Evolutionary conservation across 2,797 vertebrate species (phyloP).

Genomic region (Chelidonichthys spinosus): DNA sequence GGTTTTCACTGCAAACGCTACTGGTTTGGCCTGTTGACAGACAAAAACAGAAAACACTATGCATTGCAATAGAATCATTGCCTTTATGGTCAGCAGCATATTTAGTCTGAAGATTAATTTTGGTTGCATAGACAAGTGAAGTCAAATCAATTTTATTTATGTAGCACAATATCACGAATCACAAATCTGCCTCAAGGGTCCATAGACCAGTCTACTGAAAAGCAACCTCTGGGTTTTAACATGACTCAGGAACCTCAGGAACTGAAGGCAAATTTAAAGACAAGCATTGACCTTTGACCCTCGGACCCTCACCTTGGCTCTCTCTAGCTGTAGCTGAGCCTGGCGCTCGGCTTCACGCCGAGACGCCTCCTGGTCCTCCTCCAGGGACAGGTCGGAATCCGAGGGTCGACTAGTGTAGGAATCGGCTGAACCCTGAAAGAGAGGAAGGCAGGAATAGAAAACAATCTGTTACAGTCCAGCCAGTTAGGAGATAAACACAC

Average conservation of each 20-base stretch:
- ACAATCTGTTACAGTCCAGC: not conserved
- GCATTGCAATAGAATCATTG: not conserved
- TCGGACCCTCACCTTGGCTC: conserved; percentile 89
- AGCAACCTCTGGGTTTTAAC: not conserved
- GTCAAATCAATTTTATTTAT: no score
- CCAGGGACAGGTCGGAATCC: conserved; percentile 98
- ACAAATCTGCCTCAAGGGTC: not conserved
- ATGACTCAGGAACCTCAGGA: not conserved
- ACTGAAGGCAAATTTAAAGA: conserved; percentile 22
- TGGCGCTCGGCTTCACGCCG: conserved; percentile 97
- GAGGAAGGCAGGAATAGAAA: not conserved
- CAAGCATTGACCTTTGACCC: conserved; percentile 22
- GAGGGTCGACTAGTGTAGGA: conserved; percentile 97
- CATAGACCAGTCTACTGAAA: not conserved
- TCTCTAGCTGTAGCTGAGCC: conserved; percentile 95
- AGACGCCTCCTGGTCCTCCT: conserved; percentile 96
- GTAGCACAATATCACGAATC: not conserved
- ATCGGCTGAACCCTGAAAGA: conserved; percentile 92
- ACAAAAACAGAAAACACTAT: conserved; percentile 7
- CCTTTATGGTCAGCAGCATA: not conserved
- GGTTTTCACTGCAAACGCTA: conserved; percentile 96
- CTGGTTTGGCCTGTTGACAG: conserved; percentile 89
- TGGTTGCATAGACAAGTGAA: not conserved
- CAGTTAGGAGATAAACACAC: conserved; percentile 16
- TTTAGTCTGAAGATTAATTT: not conserved